Evolutionary conservation across 2,888 invertebrate species (phyloP).

Genomic region (Xestoiulus laeticollis): DNA sequence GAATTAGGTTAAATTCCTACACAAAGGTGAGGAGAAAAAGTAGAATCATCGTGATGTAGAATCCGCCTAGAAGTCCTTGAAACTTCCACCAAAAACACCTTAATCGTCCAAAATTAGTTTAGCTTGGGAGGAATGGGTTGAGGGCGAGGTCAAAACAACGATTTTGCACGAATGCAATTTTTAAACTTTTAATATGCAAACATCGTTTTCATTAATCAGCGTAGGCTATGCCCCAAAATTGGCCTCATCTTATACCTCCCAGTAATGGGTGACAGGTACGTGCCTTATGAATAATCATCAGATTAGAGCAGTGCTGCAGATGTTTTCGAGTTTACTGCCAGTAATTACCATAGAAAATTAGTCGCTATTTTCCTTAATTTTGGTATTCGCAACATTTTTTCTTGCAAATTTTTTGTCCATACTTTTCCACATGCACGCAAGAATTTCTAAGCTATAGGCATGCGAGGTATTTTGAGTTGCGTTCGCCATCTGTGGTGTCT

Average conservation of each 20-base stretch:
- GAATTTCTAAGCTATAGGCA: background rate
- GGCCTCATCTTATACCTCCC: background rate
- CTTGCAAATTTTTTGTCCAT: background rate
- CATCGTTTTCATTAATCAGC: constrained; percentile 10
- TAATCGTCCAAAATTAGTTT: background rate
- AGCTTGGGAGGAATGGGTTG: background rate
- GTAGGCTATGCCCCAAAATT: background rate
- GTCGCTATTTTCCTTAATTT: background rate
- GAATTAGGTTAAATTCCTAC: background rate
- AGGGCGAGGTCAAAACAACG: background rate
- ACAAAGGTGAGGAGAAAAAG: background rate
- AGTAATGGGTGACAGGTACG: background rate
- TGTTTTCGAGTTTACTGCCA: background rate
- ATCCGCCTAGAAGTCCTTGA: constrained; percentile 30
- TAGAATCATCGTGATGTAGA: background rate
- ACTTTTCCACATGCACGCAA: background rate
- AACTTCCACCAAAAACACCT: background rate
- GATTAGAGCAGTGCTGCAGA: background rate
- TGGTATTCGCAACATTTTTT: background rate
- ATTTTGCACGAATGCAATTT: background rate
- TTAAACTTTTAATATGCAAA: constrained; percentile 1
- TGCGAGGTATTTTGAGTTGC: constrained; percentile 14
- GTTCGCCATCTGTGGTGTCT: constrained; percentile 18
- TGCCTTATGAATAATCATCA: background rate
- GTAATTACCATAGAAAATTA: background rate